Percentiles rank a stretch among this genome's conserved stretches.
These are phyloP conservation scores for Dexiosoma caninum DNA, from an alignment of 2,888 invertebrate genomes.

Conservation along the genomic window DNA sequence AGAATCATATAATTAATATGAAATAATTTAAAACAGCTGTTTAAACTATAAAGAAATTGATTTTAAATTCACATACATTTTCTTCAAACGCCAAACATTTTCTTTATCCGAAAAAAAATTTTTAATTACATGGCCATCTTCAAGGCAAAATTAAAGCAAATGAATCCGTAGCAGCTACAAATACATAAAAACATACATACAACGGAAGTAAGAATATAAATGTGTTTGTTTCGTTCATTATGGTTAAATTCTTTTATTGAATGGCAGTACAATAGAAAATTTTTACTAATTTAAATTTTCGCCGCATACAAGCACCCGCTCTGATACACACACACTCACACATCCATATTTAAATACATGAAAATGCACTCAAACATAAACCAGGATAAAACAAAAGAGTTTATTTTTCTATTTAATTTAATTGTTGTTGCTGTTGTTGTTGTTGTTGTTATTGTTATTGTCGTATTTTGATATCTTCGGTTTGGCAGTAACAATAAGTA, in stretches of 20 bases:
- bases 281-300: slow-evolving; percentile 76
- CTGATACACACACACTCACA: slow-evolving; percentile 68
- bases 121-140: not conserved
- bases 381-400: slow-evolving; percentile 45
- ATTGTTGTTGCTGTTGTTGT: slow-evolving; percentile 24
- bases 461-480: slow-evolving; percentile 65
- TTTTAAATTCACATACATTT: too few species aligned
- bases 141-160: not conserved
- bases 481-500: slow-evolving; percentile 53
- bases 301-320: too few species aligned
- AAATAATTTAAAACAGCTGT: too few species aligned
- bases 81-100: too few species aligned
- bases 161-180: not conserved
- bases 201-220: not conserved
- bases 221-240: slow-evolving; percentile 37
- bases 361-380: slow-evolving; percentile 33
- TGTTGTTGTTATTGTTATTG: slow-evolving; percentile 36
- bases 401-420: slow-evolving; percentile 38
- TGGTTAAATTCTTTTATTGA: slow-evolving; percentile 49
- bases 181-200: too few species aligned
- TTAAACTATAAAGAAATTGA: too few species aligned
- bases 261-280: slow-evolving; percentile 60
- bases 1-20: too few species aligned
- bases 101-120: too few species aligned
- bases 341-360: slow-evolving; percentile 56